These are phyloP conservation scores for Balaeniceps rex DNA, from an alignment of 2,113 vertebrate species.

Conservation along the genomic window DNA sequence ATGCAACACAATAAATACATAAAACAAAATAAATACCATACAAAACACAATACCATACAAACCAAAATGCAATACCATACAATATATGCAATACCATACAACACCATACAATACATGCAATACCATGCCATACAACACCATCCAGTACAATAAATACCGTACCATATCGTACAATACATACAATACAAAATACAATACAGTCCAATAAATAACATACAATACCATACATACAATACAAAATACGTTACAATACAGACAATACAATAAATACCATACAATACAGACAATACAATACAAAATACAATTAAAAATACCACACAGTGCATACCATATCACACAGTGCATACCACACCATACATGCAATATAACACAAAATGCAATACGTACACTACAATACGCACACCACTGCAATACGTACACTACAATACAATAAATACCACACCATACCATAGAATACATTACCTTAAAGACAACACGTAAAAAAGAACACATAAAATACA, in stretches of 20 bases:
- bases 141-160: neutral
- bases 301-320: neutral
- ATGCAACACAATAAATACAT: neutral
- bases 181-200: neutral
- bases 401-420: neutral
- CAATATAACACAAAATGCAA: neutral
- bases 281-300: too few relatives aligned
- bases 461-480: neutral
- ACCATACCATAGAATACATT: neutral
- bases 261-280: neutral
- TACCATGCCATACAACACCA: neutral
- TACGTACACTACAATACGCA: neutral
- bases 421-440: neutral
- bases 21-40: too few relatives aligned
- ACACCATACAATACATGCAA: accelerated
- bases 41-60: too few relatives aligned
- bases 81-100: neutral
- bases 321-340: neutral
- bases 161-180: neutral
- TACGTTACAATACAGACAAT: neutral
- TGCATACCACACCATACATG: neutral
- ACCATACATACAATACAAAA: too few relatives aligned
- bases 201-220: neutral
- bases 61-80: neutral
- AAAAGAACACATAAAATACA: neutral